Conservation (phyloP, 1,140 invertebrate genomes). For the Tetraneura akinire region DNA sequence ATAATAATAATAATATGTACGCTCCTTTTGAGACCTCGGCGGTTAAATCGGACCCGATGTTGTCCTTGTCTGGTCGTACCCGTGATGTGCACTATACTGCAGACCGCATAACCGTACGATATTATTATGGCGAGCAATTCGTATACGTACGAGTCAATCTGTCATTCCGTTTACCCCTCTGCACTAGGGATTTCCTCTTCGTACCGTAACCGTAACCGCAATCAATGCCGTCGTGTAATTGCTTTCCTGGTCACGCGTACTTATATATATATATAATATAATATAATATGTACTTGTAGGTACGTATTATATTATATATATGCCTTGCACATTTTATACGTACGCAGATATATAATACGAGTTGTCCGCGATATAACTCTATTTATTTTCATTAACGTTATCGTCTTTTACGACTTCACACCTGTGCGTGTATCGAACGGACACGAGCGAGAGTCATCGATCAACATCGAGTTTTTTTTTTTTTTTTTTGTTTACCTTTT, state of each 20-base stretch:
- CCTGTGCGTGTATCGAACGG: not conserved
- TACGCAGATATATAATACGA: not conserved
- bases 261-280: not conserved
- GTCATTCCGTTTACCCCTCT: conserved; percentile 34
- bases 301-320: not conserved
- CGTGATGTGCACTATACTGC: no score
- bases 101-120: no score
- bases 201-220: not conserved
- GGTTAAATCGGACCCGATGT: conserved; percentile 25
- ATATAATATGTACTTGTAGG: no score
- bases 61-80: not conserved
- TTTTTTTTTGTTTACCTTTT: conserved; percentile 9
- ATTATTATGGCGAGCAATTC: not conserved
- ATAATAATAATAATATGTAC: no score
- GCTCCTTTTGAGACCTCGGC: not conserved
- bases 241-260: conserved; percentile 24
- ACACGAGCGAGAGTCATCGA: conserved; percentile 10
- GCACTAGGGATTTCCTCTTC: conserved; percentile 20
- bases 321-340: not conserved
- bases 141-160: not conserved
- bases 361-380: conserved; percentile 37
- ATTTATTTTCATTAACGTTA: conserved; percentile 38
- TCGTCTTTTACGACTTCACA: conserved; percentile 33
- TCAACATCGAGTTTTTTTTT: conserved; percentile 15
- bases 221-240: not conserved